phyloP scores from a whole-genome alignment of 1,140 invertebrate genomes.

The Euwallacea fornicatus region DNA sequence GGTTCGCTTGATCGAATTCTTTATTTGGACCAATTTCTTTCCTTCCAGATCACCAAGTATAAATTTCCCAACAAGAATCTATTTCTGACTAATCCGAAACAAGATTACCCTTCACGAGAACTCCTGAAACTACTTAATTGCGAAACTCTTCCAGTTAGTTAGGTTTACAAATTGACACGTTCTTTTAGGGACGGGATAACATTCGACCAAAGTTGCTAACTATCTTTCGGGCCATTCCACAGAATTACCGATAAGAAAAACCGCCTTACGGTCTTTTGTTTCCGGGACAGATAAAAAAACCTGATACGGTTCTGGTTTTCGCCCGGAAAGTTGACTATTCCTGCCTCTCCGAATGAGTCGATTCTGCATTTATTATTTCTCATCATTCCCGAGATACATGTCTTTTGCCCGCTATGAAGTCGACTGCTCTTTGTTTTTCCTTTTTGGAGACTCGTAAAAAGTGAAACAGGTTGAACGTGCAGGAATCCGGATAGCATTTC shows the following conservation, averaged over 20 bases:
- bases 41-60: constrained; percentile 11
- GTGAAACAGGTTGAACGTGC: constrained; percentile 16
- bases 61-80: constrained; percentile 8
- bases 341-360: constrained; percentile 16
- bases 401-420: constrained; percentile 11
- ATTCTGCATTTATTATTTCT: constrained; percentile 32
- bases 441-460: constrained; percentile 24
- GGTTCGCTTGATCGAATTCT: too few relatives aligned
- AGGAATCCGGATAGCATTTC: constrained; percentile 1
- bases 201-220: constrained; percentile 45
- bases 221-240: constrained; percentile 45
- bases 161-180: constrained; percentile 52
- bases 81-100: constrained; percentile 28
- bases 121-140: constrained; percentile 46
- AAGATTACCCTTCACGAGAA: constrained; percentile 33
- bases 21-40: constrained; percentile 11
- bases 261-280: background rate
- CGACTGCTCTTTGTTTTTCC: constrained; percentile 17
- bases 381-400: constrained; percentile 22
- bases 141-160: constrained; percentile 50
- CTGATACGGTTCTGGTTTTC: background rate
- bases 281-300: too few relatives aligned
- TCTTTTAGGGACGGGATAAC: constrained; percentile 41
- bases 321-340: constrained; percentile 17
- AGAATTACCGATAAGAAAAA: constrained; percentile 33